Percentiles rank a stretch among this genome's conserved stretches.
phyloP scores from a whole-genome alignment of 64 coral and sea anemone species.

The Hydrozoanthus tunicans region DNA sequence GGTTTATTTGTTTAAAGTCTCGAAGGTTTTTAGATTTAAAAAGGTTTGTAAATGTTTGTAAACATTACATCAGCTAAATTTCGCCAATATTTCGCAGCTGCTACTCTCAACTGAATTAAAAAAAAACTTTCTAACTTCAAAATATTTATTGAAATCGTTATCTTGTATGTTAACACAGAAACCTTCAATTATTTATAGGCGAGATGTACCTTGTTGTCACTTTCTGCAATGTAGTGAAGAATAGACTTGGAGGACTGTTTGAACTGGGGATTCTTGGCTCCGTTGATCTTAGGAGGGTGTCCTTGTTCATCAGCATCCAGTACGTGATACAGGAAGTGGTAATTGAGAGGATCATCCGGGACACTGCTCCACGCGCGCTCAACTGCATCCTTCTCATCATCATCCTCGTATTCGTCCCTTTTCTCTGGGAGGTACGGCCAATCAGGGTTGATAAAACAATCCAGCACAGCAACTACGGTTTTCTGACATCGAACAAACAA shows the following conservation, averaged over 20 bases:
- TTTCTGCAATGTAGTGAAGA: slow-evolving; percentile 60
- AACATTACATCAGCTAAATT: no score
- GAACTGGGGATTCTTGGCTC: slow-evolving; percentile 43
- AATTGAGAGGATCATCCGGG: slow-evolving; percentile 21
- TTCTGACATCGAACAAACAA: slow-evolving; percentile 33
- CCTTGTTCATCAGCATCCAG: slow-evolving; percentile 70
- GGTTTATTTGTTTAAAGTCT: no score
- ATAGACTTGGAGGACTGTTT: slow-evolving; percentile 66
- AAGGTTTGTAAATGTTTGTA: no score
- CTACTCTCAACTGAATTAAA: no score
- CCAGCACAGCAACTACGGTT: slow-evolving; percentile 73
- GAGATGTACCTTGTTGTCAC: slow-evolving; percentile 54
- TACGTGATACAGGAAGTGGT: slow-evolving; percentile 58
- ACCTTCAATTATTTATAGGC: neutral
- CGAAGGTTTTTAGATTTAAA: no score
- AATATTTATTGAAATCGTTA: neutral
- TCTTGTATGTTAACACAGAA: neutral
- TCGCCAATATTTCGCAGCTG: no score
- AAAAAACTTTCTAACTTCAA: neutral
- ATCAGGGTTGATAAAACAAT: slow-evolving; percentile 70
- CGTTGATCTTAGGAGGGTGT: slow-evolving; percentile 39
- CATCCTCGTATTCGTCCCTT: slow-evolving; percentile 26
- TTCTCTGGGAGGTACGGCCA: slow-evolving; percentile 69
- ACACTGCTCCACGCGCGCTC: slow-evolving; percentile 72
- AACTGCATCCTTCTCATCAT: slow-evolving; percentile 67